These are phyloP conservation scores for Nerophis lumbriciformis DNA, from an alignment of 2,113 vertebrate species.

Conservation along the genomic window DNA sequence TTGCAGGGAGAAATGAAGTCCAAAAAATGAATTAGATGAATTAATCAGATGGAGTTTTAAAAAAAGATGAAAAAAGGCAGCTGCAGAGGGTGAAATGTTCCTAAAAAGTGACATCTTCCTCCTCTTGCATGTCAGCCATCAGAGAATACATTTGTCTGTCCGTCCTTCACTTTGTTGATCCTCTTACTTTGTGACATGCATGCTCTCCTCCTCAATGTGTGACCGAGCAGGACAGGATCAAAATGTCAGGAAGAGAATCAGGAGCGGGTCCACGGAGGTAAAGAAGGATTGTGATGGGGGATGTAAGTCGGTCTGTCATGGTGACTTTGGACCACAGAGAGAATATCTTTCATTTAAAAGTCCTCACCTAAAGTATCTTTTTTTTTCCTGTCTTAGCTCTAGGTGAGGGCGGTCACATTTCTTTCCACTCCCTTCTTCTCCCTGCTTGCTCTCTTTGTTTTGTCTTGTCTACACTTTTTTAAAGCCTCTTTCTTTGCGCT, in stretches of 20 bases:
- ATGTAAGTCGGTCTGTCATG: slow-evolving; percentile 26
- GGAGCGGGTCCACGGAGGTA: slow-evolving; percentile 10
- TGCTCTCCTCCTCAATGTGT: slow-evolving; percentile 39
- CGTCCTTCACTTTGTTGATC: slow-evolving; percentile 33
- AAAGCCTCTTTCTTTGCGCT: too few species aligned
- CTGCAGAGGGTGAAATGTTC: not conserved
- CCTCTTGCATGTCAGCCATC: slow-evolving; percentile 30
- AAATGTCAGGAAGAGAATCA: slow-evolving; percentile 39
- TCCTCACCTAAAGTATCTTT: too few species aligned
- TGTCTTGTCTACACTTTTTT: too few species aligned
- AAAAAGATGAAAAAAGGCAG: not conserved
- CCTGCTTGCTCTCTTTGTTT: too few species aligned
- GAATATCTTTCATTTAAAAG: not conserved
- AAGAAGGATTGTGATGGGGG: slow-evolving; percentile 13
- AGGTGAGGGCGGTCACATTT: too few species aligned
- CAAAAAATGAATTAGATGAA: too few species aligned
- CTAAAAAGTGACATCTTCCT: slow-evolving; percentile 41
- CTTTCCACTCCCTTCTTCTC: too few species aligned
- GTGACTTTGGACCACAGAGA: not conserved
- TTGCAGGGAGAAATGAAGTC: not conserved
- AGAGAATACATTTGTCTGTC: slow-evolving; percentile 49
- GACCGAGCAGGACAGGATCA: slow-evolving; percentile 44
- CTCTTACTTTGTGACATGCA: slow-evolving; percentile 37
- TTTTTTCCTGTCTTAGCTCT: too few species aligned
- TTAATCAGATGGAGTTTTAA: too few species aligned